A percentile compares a stretch with the other conserved stretches of the same genome.
Evolutionary conservation across 2,888 invertebrate species (phyloP).

Genomic region (Bhutanitis thaidina): DNA sequence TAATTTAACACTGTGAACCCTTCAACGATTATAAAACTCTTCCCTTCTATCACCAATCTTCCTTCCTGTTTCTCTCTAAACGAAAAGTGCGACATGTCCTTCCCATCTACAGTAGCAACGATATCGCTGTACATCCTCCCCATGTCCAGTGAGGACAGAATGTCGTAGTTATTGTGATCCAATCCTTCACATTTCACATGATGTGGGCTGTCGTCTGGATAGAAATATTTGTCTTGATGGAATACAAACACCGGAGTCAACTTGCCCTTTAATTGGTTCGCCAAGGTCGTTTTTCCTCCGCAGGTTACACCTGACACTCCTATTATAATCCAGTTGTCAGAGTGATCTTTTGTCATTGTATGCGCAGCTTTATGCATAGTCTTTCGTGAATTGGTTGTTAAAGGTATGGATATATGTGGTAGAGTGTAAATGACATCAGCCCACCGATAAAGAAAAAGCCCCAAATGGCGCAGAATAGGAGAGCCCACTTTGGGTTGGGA

Average conservation of each 20-base stretch:
- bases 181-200: constrained; percentile 82
- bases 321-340: constrained; percentile 53
- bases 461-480: constrained; percentile 80
- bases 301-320: constrained; percentile 91
- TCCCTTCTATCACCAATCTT: constrained; percentile 31
- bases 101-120: constrained; percentile 46
- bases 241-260: constrained; percentile 76
- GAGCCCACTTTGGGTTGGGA: constrained; percentile 78
- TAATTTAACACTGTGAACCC: constrained; percentile 88
- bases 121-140: constrained; percentile 83
- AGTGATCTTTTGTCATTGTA: constrained; percentile 24
- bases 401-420: constrained; percentile 63
- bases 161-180: constrained; percentile 88
- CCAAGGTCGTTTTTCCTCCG: constrained; percentile 89
- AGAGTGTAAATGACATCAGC: constrained; percentile 81
- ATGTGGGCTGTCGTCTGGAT: constrained; percentile 81
- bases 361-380: neutral
- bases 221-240: constrained; percentile 89
- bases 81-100: constrained; percentile 28
- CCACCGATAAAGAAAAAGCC: constrained; percentile 84
- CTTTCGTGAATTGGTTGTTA: constrained; percentile 13
- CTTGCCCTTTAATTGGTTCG: constrained; percentile 71
- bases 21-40: constrained; percentile 84
- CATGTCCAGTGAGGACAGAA: constrained; percentile 86
- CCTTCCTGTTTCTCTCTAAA: constrained; percentile 18